Base-by-base conservation (phyloP, 2,113 vertebrate genomes). In the Microtus richardsoni region DNA sequence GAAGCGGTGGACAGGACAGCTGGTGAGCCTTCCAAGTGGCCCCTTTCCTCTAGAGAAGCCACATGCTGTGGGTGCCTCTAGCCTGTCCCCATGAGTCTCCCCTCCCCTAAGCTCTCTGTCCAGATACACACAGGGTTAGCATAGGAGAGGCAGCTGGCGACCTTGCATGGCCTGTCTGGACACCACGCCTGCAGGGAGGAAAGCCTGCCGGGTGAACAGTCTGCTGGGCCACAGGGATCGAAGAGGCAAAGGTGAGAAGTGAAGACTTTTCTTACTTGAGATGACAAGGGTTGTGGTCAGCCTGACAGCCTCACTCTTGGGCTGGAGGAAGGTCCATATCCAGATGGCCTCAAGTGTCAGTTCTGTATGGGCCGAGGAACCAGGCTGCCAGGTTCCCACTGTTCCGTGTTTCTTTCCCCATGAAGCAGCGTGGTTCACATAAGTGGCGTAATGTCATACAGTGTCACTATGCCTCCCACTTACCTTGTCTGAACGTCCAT, bases 381-480 rank as follows among this genome's bases (percentile, higher is more conserved):
- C 22, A 28, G 66, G 4, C 85, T 16, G 26, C 47, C 84, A n/a
- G 64, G n/a, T 66, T 9, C 24, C 89, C 47, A 41, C 24, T 12
- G 5, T 12, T 60, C 24, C 7, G 0, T 26, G 49, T 19, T 19
- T 52, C 7, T n/a, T n/a, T 12, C 0, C 74, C 44, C 0, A 2
- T 9, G 7, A 0, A 39, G 3, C 13, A 1, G 4, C 12, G 1
- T 4, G 19, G 7, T 58, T 71, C 39, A 36, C 66, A 6, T 28
- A 36, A 74, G 52, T 28, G 16, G 5, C n/a, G 30, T 49, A 36
- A 24, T 19, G 24, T 16, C 17, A 0, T 3, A 19, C 3, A 5
- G 5, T 39, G 9, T 28, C 4, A 2, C 8, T 0, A 2, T 13
- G 21, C 44, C 5, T 58, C 28, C 14, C 41, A 3, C 60, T 36